A percentile compares a stretch with the other conserved stretches of the same genome.
Conservation (phyloP, 2,797 vertebrate species). For the Threskiornis aethiopicus region DNA sequence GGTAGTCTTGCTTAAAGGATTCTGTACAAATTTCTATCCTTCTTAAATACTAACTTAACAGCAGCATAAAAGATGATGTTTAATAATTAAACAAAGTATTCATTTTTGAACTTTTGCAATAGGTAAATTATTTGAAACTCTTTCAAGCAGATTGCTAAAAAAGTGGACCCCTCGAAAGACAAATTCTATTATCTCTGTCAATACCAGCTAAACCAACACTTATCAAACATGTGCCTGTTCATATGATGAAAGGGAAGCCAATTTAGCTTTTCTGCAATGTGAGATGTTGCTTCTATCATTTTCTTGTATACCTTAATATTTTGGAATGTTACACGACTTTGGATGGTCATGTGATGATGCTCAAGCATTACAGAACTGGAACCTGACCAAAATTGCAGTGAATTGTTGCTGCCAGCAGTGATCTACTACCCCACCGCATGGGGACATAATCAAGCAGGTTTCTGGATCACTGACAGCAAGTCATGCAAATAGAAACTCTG, state of each 20-base stretch:
- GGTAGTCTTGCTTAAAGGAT: neutral
- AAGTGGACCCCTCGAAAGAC: neutral
- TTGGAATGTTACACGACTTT: neutral
- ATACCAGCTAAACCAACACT: neutral
- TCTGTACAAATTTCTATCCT: neutral
- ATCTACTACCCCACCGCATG: accelerated
- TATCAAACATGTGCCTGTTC: neutral
- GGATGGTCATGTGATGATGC: accelerated
- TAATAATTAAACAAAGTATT: neutral
- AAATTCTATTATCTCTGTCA: neutral
- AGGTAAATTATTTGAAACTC: neutral
- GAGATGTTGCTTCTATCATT: neutral
- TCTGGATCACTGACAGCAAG: neutral
- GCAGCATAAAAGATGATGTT: neutral
- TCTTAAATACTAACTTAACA: neutral
- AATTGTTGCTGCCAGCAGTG: neutral
- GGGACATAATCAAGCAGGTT: neutral
- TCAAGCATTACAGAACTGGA: neutral
- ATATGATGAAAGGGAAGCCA: neutral
- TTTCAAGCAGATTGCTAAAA: neutral
- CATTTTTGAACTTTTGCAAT: neutral
- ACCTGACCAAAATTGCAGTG: neutral
- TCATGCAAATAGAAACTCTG: neutral
- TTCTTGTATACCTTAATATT: neutral
- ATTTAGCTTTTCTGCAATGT: neutral